phyloP scores from a whole-genome alignment of 2,113 vertebrate genomes.

The Nicator chloris region DNA sequence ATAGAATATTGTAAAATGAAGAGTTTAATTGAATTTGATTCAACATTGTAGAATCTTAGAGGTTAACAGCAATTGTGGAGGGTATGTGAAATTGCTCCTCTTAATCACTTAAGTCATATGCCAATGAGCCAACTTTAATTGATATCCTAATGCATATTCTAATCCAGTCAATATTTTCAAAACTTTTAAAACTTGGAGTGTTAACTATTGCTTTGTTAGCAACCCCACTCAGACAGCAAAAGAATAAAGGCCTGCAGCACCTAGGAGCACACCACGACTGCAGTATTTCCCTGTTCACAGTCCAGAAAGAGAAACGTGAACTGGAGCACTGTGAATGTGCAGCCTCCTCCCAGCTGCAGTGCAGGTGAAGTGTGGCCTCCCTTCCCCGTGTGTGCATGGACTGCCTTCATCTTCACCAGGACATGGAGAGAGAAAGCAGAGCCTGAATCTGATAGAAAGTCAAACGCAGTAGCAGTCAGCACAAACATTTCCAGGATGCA shows the following conservation, averaged over 20 bases:
- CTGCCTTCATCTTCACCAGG: neutral
- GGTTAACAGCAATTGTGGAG: neutral
- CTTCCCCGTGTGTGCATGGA: neutral
- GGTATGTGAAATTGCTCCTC: neutral
- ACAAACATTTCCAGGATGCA: neutral
- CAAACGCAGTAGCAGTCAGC: neutral
- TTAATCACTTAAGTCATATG: neutral
- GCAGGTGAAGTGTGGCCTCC: neutral
- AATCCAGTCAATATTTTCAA: neutral
- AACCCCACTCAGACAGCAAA: neutral
- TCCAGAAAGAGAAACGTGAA: neutral
- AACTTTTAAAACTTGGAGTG: neutral
- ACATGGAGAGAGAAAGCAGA: neutral
- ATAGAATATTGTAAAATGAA: neutral
- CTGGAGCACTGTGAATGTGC: neutral
- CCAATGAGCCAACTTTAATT: neutral
- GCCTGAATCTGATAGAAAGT: neutral
- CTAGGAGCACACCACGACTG: neutral
- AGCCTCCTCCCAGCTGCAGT: neutral
- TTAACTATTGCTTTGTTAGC: neutral
- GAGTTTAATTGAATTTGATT: neutral
- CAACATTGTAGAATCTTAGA: neutral
- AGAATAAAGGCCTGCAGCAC: neutral
- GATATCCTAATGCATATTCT: neutral
- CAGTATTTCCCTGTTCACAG: neutral